phyloP scores from a whole-genome alignment of 2,888 invertebrate genomes.

The Hirudinaria manillensis region DNA sequence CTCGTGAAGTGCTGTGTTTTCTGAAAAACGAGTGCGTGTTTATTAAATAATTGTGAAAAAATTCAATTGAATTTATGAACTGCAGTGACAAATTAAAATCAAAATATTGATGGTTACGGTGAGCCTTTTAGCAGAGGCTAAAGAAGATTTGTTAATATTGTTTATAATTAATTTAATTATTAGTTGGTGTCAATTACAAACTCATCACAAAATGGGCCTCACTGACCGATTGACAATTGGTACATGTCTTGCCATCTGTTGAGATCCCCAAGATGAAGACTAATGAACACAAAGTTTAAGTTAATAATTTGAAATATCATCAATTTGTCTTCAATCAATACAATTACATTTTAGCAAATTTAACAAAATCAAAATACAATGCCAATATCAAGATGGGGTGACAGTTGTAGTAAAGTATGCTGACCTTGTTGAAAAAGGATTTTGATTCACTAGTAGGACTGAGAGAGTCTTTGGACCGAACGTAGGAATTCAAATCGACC shows the following conservation, averaged over 20 bases:
- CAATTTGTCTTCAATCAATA: neutral
- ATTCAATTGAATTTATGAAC: no score
- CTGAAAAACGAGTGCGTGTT: no score
- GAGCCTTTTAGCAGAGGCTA: neutral
- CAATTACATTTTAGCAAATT: neutral
- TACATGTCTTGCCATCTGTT: neutral
- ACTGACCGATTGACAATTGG: neutral
- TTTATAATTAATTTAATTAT: neutral
- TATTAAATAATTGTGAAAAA: no score
- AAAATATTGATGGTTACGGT: neutral
- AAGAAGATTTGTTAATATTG: neutral
- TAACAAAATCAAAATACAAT: no score
- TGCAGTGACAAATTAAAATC: neutral
- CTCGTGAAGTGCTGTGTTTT: neutral
- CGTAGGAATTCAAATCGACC: slow-evolving; percentile 36
- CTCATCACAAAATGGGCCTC: no score
- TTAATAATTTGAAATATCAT: neutral
- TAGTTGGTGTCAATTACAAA: no score
- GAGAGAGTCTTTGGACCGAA: neutral
- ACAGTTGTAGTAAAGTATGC: no score
- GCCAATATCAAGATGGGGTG: no score
- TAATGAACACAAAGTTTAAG: neutral
- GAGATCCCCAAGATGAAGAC: slow-evolving; percentile 16
- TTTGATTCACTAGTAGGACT: neutral
- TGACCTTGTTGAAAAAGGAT: neutral